These are phyloP conservation scores for Axea sp. DNA, from an alignment of 2,888 invertebrate species.

Conservation along the genomic window DNA sequence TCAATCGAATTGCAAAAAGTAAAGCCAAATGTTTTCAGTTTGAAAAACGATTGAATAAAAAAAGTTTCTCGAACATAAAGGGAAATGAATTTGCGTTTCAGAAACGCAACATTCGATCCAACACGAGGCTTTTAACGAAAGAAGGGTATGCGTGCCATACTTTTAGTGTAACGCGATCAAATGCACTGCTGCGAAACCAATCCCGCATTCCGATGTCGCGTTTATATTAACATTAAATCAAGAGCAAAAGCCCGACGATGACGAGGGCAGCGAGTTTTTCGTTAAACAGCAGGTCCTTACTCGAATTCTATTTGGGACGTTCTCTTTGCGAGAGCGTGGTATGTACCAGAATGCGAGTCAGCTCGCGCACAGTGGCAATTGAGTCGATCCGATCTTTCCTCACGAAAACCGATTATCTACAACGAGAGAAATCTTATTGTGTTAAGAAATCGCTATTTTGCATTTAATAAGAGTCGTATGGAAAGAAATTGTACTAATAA, in stretches of 20 bases:
- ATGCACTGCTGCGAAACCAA: constrained; percentile 34
- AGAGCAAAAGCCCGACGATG: constrained; percentile 40
- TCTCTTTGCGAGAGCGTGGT: constrained; percentile 54
- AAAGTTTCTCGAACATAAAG: no score
- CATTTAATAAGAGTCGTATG: constrained; percentile 12
- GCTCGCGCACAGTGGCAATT: constrained; percentile 41
- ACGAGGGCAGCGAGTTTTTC: constrained; percentile 63
- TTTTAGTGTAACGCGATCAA: constrained; percentile 13
- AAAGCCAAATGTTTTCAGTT: no score
- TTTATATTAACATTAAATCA: constrained; percentile 55
- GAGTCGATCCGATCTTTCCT: constrained; percentile 50
- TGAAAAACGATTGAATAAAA: no score
- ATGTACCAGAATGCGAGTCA: constrained; percentile 52
- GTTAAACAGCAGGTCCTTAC: constrained; percentile 43
- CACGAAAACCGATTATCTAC: constrained; percentile 43
- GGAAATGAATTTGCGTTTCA: constrained; percentile 12
- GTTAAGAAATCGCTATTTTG: constrained; percentile 28
- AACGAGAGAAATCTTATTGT: constrained; percentile 52
- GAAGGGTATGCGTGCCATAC: constrained; percentile 27
- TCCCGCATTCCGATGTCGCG: constrained; percentile 48
- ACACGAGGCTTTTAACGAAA: constrained; percentile 12
- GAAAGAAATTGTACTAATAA: constrained; percentile 5
- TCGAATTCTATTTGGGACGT: constrained; percentile 58
- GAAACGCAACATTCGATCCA: not conserved
- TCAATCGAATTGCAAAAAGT: no score